Conservation (phyloP, 1,140 invertebrate genomes). For the Stegodyphus mimosarum region DNA sequence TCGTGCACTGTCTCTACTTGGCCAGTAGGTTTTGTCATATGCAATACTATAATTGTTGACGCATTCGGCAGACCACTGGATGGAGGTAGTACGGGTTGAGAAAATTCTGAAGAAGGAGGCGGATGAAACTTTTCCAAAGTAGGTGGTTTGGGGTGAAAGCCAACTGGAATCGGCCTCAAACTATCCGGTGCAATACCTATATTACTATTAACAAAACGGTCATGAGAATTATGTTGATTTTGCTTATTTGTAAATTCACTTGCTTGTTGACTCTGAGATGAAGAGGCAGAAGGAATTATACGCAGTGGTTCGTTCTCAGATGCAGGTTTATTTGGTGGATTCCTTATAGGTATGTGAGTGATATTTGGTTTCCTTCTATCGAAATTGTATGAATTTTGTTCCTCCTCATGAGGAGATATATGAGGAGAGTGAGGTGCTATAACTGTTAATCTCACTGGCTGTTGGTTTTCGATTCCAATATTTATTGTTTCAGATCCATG, state of each 20-base stretch:
- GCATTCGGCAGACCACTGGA: not conserved
- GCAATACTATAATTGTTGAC: not conserved
- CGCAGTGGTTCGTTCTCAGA: too few species aligned
- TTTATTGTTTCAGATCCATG: not conserved
- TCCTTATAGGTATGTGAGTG: not conserved
- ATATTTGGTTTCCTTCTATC: not conserved
- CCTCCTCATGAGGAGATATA: not conserved
- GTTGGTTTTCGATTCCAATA: not conserved
- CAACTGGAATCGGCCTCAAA: slow-evolving; percentile 13
- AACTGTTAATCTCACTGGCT: slow-evolving; percentile 7
- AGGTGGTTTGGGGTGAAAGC: slow-evolving; percentile 4
- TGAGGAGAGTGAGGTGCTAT: not conserved
- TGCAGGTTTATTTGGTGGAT: not conserved
- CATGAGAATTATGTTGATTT: slow-evolving; percentile 9
- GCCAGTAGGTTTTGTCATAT: not conserved
- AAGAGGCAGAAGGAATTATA: too few species aligned
- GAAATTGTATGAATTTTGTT: not conserved
- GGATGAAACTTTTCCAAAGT: slow-evolving; percentile 28
- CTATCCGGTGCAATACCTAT: slow-evolving; percentile 17
- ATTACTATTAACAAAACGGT: slow-evolving; percentile 13
- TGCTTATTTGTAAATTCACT: not conserved
- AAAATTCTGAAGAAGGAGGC: not conserved
- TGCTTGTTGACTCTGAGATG: not conserved
- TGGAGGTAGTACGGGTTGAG: not conserved
- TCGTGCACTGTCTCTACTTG: not conserved